These are phyloP conservation scores for Desoria tigrina DNA, from an alignment of 2,888 invertebrate genomes.

Conservation along the genomic window DNA sequence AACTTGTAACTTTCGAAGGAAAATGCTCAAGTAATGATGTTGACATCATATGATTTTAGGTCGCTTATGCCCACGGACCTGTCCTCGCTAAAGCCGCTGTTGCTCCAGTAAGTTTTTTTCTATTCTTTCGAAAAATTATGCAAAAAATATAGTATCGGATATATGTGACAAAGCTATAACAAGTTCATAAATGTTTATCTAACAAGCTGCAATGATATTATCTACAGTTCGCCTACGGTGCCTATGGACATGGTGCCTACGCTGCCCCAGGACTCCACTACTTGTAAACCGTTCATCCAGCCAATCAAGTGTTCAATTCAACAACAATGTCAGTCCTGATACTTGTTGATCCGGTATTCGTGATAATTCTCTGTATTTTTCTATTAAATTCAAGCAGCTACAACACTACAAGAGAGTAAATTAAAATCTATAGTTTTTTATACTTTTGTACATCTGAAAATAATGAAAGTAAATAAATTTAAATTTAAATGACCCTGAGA, in stretches of 20 bases:
- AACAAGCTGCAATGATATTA: no score
- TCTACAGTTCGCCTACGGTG: slow-evolving; percentile 9
- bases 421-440: background rate
- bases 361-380: background rate
- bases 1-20: background rate
- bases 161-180: no score
- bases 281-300: slow-evolving; percentile 7
- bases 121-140: background rate
- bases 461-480: no score
- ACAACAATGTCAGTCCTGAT: background rate
- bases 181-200: no score
- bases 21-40: background rate
- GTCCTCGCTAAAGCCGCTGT: slow-evolving; percentile 16
- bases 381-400: no score
- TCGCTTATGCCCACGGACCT: slow-evolving; percentile 10
- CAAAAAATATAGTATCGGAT: no score
- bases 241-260: slow-evolving; percentile 20
- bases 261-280: slow-evolving; percentile 20
- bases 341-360: background rate
- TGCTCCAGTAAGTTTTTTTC: slow-evolving; percentile 5
- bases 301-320: background rate
- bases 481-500: no score
- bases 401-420: background rate
- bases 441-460: no score
- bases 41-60: background rate